These are phyloP conservation scores for Clamator glandarius DNA, from an alignment of 2,797 vertebrate genomes.

Conservation along the genomic window DNA sequence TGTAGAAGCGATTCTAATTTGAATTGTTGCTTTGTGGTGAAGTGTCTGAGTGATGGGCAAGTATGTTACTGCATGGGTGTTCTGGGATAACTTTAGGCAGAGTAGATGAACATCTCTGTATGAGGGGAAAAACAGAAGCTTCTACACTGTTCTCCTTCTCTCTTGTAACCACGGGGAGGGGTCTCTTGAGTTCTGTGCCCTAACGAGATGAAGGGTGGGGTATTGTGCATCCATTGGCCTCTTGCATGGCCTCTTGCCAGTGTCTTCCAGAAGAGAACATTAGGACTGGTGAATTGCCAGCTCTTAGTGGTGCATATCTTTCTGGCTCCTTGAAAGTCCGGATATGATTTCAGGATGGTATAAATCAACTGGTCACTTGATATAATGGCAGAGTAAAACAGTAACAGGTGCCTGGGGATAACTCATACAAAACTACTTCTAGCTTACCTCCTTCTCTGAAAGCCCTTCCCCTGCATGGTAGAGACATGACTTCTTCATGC, in stretches of 20 bases:
- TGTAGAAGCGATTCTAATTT: neutral
- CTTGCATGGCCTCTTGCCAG: slow-evolving; percentile 12
- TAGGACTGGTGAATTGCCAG: slow-evolving; percentile 16
- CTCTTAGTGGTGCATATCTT: neutral
- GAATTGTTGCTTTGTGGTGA: neutral
- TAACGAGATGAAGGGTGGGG: neutral
- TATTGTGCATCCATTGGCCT: neutral
- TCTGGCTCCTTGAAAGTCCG: slow-evolving; percentile 25
- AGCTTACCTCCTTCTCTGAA: neutral
- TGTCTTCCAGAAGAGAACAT: neutral
- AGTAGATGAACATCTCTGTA: neutral
- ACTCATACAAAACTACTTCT: neutral
- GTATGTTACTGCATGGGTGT: neutral
- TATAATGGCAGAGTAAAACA: neutral
- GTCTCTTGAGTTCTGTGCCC: neutral
- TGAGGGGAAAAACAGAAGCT: neutral
- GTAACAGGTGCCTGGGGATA: slow-evolving; percentile 12
- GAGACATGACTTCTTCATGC: neutral
- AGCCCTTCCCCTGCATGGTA: neutral
- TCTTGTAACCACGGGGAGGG: neutral
- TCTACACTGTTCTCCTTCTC: neutral
- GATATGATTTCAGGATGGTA: slow-evolving; percentile 40
- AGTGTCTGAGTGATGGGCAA: neutral
- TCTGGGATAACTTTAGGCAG: neutral
- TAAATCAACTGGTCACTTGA: slow-evolving; percentile 51